A percentile compares a stretch with the other conserved stretches of the same genome.
Conservation (phyloP, 1,140 invertebrate genomes). For the Eumaeus atala region DNA sequence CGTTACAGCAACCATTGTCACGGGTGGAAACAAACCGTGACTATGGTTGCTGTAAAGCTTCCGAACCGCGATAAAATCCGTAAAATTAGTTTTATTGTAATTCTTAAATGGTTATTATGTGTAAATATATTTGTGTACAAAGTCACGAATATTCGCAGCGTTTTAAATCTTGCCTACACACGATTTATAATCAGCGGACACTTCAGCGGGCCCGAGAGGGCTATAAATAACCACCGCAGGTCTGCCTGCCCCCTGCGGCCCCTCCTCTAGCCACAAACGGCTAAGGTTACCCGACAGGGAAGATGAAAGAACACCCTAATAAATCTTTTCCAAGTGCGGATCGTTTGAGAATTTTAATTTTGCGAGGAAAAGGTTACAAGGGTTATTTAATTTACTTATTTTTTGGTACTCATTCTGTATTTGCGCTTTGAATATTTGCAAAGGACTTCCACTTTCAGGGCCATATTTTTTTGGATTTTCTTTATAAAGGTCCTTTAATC, state of each 20-base stretch:
- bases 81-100: no score
- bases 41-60: no score
- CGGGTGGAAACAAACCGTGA: no score
- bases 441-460: conserved; percentile 5
- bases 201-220: conserved; percentile 61
- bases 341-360: conserved; percentile 72
- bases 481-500: no score
- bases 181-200: conserved; percentile 64
- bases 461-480: no score
- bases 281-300: conserved; percentile 63
- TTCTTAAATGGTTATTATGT: not conserved
- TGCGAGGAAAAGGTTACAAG: conserved; percentile 45
- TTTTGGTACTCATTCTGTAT: conserved; percentile 20
- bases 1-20: no score
- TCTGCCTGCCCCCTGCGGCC: conserved; percentile 29
- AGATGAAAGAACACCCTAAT: conserved; percentile 69
- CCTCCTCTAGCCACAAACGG: conserved; percentile 42
- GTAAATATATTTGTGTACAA: not conserved
- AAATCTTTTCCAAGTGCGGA: conserved; percentile 70
- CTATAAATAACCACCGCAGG: conserved; percentile 60
- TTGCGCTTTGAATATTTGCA: conserved; percentile 17
- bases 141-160: conserved; percentile 12
- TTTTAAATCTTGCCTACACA: conserved; percentile 16
- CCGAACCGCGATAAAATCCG: no score
- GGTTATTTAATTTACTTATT: conserved; percentile 33